Conservation (phyloP, 2,797 vertebrate genomes). For the Onychomys arenicola region DNA sequence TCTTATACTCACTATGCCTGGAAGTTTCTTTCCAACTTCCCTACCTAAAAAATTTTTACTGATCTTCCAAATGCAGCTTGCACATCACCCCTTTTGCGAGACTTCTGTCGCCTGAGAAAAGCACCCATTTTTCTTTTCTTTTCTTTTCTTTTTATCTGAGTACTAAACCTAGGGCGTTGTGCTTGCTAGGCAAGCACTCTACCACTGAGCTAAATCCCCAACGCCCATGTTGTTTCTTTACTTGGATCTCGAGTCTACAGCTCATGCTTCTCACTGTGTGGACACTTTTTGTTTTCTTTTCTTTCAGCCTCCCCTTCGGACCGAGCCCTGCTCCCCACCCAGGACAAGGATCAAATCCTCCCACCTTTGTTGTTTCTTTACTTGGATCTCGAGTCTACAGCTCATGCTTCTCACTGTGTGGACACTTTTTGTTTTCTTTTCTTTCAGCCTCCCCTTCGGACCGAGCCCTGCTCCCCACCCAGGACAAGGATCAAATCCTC, state of each 20-base stretch:
- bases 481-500: background rate
- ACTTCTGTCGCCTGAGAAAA: background rate
- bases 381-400: background rate
- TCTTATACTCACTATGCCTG: background rate
- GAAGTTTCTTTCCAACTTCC: constrained; percentile 5
- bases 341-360: background rate
- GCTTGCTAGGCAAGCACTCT: too few relatives aligned
- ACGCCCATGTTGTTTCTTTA: background rate
- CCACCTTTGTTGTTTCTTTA: background rate
- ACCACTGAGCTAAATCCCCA: too few relatives aligned
- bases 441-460: background rate
- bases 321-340: background rate
- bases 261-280: background rate
- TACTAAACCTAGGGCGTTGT: too few relatives aligned
- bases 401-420: background rate
- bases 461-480: background rate
- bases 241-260: background rate
- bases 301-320: background rate
- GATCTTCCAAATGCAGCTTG: constrained; percentile 19
- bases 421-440: background rate
- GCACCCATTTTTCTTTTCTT: background rate
- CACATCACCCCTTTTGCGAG: background rate
- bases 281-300: background rate
- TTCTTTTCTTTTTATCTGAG: too few relatives aligned
- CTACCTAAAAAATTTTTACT: background rate